A percentile compares a stretch with the other conserved stretches of the same genome.
Conservation (phyloP, 2,888 invertebrate species). For the Drosophila rubida region DNA sequence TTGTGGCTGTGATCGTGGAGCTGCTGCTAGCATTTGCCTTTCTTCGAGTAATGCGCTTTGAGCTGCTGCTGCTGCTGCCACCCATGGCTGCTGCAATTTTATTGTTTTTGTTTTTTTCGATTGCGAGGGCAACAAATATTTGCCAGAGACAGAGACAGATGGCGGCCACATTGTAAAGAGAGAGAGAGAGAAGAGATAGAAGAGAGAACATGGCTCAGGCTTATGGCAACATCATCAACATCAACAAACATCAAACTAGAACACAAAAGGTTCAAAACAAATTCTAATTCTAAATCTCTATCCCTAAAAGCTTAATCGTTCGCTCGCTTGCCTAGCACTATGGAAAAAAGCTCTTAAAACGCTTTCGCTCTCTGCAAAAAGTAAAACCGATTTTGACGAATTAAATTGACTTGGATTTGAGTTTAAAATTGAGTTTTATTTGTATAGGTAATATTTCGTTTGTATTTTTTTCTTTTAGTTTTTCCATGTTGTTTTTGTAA, state of each 20-base stretch:
- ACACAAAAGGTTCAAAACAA: slow-evolving; percentile 20
- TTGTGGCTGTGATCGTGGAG: slow-evolving; percentile 18
- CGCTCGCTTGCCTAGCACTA: no score
- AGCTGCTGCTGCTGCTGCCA: slow-evolving; percentile 43
- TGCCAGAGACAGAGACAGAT: slow-evolving; percentile 16
- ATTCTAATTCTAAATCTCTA: slow-evolving; percentile 7
- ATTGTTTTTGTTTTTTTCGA: no score
- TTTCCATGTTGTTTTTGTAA: slow-evolving; percentile 26
- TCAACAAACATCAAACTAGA: slow-evolving; percentile 37
- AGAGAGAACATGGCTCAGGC: slow-evolving; percentile 55
- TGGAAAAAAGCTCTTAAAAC: slow-evolving; percentile 63
- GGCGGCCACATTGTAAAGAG: slow-evolving; percentile 33
- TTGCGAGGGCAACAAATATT: not conserved
- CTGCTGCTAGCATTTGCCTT: slow-evolving; percentile 30
- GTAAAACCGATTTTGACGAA: slow-evolving; percentile 11
- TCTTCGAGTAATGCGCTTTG: slow-evolving; percentile 62
- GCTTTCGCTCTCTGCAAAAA: not conserved
- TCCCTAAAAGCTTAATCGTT: slow-evolving; percentile 15
- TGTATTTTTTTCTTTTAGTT: slow-evolving; percentile 1
- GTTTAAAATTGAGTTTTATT: slow-evolving; percentile 26
- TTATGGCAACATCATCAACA: slow-evolving; percentile 35
- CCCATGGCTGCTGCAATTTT: slow-evolving; percentile 40
- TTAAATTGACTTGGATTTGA: slow-evolving; percentile 31
- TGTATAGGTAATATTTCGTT: slow-evolving; percentile 11
- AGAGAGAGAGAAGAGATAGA: slow-evolving; percentile 34